Evolutionary conservation across 1,140 invertebrate species (phyloP), one percentile per base, ranked within the genome.

Genomic region (Streblospio benedicti): DNA sequence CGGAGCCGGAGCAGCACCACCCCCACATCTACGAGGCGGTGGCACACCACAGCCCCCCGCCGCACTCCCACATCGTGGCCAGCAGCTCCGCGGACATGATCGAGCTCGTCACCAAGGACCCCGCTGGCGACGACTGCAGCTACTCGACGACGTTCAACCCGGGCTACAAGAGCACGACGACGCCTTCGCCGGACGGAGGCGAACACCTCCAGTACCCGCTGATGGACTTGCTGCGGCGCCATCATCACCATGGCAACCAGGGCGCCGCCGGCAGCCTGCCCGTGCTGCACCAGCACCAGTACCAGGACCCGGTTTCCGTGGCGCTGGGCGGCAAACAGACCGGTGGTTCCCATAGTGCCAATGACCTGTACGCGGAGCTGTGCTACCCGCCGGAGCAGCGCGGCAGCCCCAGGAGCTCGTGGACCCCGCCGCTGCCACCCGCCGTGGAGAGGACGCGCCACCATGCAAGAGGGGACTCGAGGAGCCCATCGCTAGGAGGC

Each of bases 111-210:
- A 49, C 9, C 9, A 9, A 16, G 12, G 51, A 27, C 23, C 16
- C 23, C 6, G 6, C 9, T 5, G 6, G 6, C 27, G 31, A 53
- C 23, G 6, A 6, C 31, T n/a, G 32, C 56, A 25, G n/a, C n/a
- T n/a, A n/a, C n/a, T n/a, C n/a, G n/a, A n/a, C 56, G 16, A 47
- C 23, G 16, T 57, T 57, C 41, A 57, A 57, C 32, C 56, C 56
- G 20, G n/a, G 56, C 38, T 57, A 50, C 41, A 27, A 57, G 35
- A 57, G 56, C 41, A 57, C 43, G 6, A 57, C 56, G 16, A 38
- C 56, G 16, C 56, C 56, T 16, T n/a, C n/a, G n/a, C n/a, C n/a
- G n/a, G n/a, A n/a, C n/a, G n/a, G n/a, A n/a, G n/a, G 56, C 28
- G 3, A 43, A 57, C 45, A 49, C 9, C 45, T 6, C 6, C 45